A percentile compares a stretch with the other conserved stretches of the same genome.
These are phyloP conservation scores for Ginglymostoma cirratum DNA, from an alignment of 2,113 vertebrate genomes.

Conservation along the genomic window DNA sequence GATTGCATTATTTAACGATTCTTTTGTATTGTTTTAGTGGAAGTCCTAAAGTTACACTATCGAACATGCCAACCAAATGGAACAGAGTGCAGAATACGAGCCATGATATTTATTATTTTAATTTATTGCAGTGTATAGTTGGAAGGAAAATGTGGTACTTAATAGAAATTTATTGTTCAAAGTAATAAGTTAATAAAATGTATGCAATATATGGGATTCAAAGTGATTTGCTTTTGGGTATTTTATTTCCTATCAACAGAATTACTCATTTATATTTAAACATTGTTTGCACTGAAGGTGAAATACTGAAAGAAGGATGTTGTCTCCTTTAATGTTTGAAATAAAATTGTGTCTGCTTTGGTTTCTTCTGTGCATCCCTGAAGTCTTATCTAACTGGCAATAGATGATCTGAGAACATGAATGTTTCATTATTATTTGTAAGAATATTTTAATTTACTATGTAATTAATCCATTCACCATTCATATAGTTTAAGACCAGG, in stretches of 20 bases:
- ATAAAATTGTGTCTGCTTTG: background rate
- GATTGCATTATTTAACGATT: background rate
- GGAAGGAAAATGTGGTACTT: background rate
- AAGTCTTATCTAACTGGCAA: background rate
- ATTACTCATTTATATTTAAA: slow-evolving; percentile 16
- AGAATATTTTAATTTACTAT: background rate
- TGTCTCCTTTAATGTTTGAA: background rate
- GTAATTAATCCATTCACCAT: background rate
- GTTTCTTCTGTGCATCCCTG: background rate
- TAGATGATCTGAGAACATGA: background rate
- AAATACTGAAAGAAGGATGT: background rate
- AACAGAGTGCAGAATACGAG: background rate
- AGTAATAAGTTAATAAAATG: background rate
- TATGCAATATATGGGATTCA: background rate
- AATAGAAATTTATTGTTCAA: slow-evolving; percentile 2
- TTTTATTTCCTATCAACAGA: slow-evolving; percentile 23
- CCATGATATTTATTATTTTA: background rate
- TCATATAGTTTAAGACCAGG: background rate
- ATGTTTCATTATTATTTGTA: slow-evolving; percentile 20
- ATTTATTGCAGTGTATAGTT: background rate
- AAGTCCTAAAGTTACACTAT: background rate
- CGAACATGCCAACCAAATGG: background rate
- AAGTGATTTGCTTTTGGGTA: background rate
- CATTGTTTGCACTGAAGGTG: background rate
- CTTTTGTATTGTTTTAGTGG: background rate